Conservation (phyloP, 2,113 vertebrate species). For the Etia nguti region DNA sequence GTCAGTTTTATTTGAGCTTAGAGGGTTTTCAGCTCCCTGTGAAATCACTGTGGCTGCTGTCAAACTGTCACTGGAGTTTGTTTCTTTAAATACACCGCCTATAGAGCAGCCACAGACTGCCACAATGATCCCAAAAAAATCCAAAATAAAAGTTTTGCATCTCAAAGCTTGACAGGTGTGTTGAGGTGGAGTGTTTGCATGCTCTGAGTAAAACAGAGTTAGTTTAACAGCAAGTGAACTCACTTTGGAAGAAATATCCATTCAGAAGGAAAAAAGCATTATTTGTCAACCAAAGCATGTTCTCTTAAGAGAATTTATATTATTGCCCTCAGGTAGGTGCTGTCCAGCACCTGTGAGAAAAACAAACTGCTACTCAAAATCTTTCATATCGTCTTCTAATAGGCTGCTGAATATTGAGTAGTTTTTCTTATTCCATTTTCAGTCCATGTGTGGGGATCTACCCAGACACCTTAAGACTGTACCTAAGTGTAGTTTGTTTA, state of each 20-base stretch:
- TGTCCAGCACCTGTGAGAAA: neutral
- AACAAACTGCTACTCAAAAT: neutral
- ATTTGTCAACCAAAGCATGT: neutral
- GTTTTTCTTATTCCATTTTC: neutral
- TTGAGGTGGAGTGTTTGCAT: neutral
- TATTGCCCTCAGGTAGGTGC: neutral
- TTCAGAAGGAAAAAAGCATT: neutral
- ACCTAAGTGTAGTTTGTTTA: neutral
- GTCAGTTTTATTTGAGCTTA: neutral
- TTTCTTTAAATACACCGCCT: neutral
- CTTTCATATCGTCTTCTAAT: neutral
- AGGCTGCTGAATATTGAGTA: neutral
- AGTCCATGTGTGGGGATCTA: neutral
- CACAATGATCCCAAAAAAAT: neutral
- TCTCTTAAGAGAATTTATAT: neutral
- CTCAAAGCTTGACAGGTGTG: neutral
- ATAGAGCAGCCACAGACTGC: neutral
- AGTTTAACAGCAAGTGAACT: neutral
- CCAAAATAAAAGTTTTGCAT: neutral
- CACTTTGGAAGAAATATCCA: accelerated
- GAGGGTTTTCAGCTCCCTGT: neutral
- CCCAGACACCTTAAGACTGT: neutral
- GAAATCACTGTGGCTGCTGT: neutral
- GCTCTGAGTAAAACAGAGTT: neutral
- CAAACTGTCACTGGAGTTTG: neutral